Evolutionary conservation across 2,797 vertebrate species (phyloP), one percentile per base, ranked within the genome.

Genomic region (Oryzias dopingdopingensis): DNA sequence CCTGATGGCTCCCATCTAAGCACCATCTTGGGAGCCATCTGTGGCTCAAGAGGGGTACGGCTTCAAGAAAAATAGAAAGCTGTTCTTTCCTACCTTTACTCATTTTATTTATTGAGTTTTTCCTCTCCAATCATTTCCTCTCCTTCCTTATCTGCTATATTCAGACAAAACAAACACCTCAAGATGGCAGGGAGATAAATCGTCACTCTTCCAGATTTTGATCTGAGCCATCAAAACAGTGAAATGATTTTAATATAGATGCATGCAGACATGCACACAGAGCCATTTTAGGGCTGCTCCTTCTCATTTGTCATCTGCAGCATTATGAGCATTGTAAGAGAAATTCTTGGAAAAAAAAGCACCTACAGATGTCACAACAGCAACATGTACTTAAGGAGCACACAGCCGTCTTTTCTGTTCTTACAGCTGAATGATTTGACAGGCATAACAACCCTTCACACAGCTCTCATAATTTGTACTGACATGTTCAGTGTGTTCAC

Each of bases 161-260:
- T 86, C 88, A 79, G 72, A 83, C 64, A 70, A 84, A 88, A 77
- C 77, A 83, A 88, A 88, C 54, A 76, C 72, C 65, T 69, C 22
- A 16, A 75, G 82, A 87, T 88, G 82, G 70, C 71, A 4, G 18
- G 13, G 72, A 67, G 81, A 81, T 80, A 87, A 85, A 87, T 82
- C 56, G 55, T 81, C 83, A 62, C 62, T 82, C 71, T 77, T 74
- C 57, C 66, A 49, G 82, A 91, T 91, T 74, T 59, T 23, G 68
- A 88, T 90, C 87, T 62, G 67, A 76, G 57, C 62, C 56, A 55
- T 67, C 75, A 37, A 47, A 83, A 82, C 49, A 48, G 61, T 69
- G 82, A 77, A 80, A 67, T 87, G 89, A 91, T 91, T 91, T 91
- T 91, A 91, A 91, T 91, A 91, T 90, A 90, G 90, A 92, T 92